phyloP scores from a whole-genome alignment of 1,140 invertebrate genomes.

The Lordiphosa mommai region DNA sequence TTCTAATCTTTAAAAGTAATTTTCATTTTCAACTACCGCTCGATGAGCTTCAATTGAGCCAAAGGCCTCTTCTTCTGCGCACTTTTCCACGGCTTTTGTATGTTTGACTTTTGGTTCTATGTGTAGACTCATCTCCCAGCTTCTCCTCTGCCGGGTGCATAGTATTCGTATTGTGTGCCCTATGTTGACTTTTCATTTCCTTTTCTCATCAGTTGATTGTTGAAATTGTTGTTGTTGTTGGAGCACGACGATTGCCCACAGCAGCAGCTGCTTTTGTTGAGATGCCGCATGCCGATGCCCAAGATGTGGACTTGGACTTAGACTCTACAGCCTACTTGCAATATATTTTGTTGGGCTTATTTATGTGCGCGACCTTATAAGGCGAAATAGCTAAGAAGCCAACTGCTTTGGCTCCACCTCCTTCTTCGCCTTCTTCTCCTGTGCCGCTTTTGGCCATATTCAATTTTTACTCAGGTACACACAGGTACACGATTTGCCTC shows the following conservation, averaged over 20 bases:
- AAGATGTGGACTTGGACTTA: conserved; percentile 4
- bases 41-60: conserved; percentile 41
- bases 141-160: conserved; percentile 5
- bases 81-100: conserved; percentile 38
- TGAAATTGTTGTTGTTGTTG: conserved; percentile 65
- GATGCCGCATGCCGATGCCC: conserved; percentile 23
- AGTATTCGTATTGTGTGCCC: conserved; percentile 56
- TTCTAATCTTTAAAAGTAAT: conserved; percentile 47
- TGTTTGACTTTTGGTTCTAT: conserved; percentile 18
- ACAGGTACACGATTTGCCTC: conserved; percentile 17
- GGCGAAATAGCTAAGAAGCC: conserved; percentile 59
- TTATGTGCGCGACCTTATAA: conserved; percentile 74
- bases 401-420: conserved; percentile 1
- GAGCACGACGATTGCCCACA: conserved; percentile 33
- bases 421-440: conserved; percentile 12
- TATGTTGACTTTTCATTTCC: conserved; percentile 76
- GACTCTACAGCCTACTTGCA: conserved; percentile 25
- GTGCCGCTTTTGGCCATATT: conserved; percentile 66
- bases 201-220: conserved; percentile 75
- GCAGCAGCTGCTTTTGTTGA: conserved; percentile 44
- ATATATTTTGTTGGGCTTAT: conserved; percentile 64
- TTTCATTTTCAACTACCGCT: conserved; percentile 45
- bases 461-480: conserved; percentile 47
- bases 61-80: conserved; percentile 25
- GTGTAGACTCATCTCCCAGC: not conserved